Conservation (phyloP, 2,888 invertebrate genomes). For the Trissolcus japonicus region DNA sequence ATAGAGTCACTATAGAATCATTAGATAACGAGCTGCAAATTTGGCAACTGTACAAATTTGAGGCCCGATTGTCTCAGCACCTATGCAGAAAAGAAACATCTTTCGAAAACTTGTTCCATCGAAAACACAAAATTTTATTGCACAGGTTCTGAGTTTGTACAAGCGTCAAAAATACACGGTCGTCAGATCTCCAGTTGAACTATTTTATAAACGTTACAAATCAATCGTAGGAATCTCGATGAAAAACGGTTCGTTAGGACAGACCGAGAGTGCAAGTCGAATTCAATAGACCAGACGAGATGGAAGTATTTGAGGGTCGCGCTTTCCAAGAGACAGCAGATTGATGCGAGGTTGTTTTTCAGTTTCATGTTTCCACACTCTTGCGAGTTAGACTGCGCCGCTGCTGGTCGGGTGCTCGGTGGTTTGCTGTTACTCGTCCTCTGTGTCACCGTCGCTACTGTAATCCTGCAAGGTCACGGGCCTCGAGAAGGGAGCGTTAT, state of each 20-base stretch:
- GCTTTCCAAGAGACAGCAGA: slow-evolving; percentile 23
- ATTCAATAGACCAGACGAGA: slow-evolving; percentile 44
- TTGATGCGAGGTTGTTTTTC: slow-evolving; percentile 2
- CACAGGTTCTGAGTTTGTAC: too few species aligned
- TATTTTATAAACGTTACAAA: slow-evolving; percentile 14
- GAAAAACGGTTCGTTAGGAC: slow-evolving; percentile 13
- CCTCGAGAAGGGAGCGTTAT: slow-evolving; percentile 78
- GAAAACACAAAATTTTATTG: too few species aligned
- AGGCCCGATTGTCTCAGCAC: not conserved
- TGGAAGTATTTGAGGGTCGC: slow-evolving; percentile 62
- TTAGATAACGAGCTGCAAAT: not conserved
- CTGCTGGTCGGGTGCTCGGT: slow-evolving; percentile 19
- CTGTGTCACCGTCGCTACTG: slow-evolving; percentile 94
- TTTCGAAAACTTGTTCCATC: too few species aligned
- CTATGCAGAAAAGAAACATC: not conserved
- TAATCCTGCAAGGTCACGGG: slow-evolving; percentile 82
- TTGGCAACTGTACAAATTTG: slow-evolving; percentile 7
- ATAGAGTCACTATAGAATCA: not conserved
- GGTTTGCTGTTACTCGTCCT: slow-evolving; percentile 86
- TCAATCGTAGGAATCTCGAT: slow-evolving; percentile 28
- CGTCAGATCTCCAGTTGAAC: not conserved
- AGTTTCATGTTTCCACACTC: not conserved
- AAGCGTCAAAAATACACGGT: too few species aligned
- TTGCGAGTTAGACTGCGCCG: slow-evolving; percentile 39
- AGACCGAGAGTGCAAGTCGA: slow-evolving; percentile 5